Conservation (phyloP, 2,113 vertebrate genomes). For the Bombycilla garrulus region DNA sequence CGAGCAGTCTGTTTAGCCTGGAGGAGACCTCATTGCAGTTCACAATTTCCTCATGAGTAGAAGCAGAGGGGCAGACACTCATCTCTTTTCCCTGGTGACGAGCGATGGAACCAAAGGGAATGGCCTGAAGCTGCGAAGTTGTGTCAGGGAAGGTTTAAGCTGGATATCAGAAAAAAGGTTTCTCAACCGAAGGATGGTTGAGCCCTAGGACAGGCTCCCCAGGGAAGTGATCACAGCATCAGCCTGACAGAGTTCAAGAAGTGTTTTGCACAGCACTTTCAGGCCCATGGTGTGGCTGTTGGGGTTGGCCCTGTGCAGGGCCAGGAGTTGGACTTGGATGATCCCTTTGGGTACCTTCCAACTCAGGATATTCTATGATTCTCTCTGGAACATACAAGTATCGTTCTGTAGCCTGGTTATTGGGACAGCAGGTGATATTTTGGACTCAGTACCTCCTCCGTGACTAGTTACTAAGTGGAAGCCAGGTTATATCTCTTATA, state of each 20-base stretch:
- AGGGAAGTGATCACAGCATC: neutral
- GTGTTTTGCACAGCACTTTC: accelerated
- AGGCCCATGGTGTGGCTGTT: accelerated
- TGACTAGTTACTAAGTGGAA: accelerated
- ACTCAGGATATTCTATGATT: neutral
- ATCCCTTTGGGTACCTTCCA: neutral
- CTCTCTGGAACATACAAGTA: accelerated
- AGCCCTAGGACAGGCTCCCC: neutral
- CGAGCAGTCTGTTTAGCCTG: neutral
- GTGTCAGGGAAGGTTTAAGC: neutral
- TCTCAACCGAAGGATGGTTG: neutral
- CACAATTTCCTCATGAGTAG: neutral
- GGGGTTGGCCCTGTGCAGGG: neutral
- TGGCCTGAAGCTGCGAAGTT: neutral
- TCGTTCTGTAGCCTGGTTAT: accelerated
- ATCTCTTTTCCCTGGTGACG: neutral
- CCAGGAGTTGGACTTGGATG: neutral
- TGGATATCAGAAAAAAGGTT: neutral
- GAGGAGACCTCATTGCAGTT: neutral
- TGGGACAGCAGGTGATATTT: neutral
- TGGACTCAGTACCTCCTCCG: neutral
- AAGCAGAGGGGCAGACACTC: neutral
- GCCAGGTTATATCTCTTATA: accelerated
- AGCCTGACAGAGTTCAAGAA: neutral
- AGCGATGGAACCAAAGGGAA: neutral